Percentiles rank a stretch among this genome's conserved stretches.
phyloP scores from a whole-genome alignment of 2,888 invertebrate genomes.

The Macaria notata region DNA sequence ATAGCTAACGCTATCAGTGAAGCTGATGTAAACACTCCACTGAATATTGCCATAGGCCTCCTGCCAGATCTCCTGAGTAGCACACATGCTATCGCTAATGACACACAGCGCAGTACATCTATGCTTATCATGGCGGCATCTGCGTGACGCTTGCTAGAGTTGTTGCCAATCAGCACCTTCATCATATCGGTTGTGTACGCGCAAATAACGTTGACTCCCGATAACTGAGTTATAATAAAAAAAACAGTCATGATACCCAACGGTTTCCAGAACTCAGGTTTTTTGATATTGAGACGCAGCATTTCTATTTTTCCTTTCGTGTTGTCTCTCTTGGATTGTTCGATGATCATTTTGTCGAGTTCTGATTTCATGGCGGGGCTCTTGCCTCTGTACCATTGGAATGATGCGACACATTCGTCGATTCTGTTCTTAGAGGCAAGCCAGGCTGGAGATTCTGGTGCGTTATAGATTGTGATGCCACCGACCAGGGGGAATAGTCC shows the following conservation, averaged over 20 bases:
- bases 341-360: constrained; percentile 73
- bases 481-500: constrained; percentile 78
- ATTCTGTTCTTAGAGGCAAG: constrained; percentile 82
- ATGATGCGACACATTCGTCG: constrained; percentile 81
- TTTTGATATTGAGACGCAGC: constrained; percentile 64
- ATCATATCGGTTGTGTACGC: constrained; percentile 87
- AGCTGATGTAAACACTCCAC: constrained; percentile 83
- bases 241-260: constrained; percentile 83
- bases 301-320: constrained; percentile 57
- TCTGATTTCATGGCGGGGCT: constrained; percentile 71
- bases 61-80: constrained; percentile 83
- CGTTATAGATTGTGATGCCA: constrained; percentile 76
- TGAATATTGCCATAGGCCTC: constrained; percentile 84
- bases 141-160: constrained; percentile 69
- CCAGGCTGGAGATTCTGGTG: constrained; percentile 88
- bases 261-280: constrained; percentile 84
- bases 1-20: constrained; percentile 81
- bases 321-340: constrained; percentile 56
- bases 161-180: constrained; percentile 79
- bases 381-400: constrained; percentile 84
- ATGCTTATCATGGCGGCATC: constrained; percentile 85
- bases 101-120: constrained; percentile 83
- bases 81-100: constrained; percentile 83
- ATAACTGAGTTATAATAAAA: constrained; percentile 86
- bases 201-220: constrained; percentile 87